A percentile compares a stretch with the other conserved stretches of the same genome.
phyloP scores from a whole-genome alignment of 2,797 vertebrate species.

The Crax fasciolata region DNA sequence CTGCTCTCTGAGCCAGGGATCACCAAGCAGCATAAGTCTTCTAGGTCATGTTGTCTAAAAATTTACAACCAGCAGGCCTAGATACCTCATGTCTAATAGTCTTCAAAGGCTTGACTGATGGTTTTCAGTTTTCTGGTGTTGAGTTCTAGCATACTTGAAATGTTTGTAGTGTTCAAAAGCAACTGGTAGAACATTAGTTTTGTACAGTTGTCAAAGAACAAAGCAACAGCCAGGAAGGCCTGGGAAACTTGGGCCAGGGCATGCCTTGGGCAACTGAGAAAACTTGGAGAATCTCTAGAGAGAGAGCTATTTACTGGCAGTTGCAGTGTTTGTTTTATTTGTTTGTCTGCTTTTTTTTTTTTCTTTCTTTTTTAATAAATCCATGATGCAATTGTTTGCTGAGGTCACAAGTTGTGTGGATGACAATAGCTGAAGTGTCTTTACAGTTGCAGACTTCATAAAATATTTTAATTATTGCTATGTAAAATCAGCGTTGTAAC shows the following conservation, averaged over 20 bases:
- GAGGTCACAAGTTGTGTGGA: not conserved
- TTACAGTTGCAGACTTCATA: not conserved
- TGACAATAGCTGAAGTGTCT: not conserved
- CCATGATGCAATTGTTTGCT: not conserved
- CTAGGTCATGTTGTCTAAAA: not conserved
- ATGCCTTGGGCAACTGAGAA: not conserved
- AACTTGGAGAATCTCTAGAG: not conserved
- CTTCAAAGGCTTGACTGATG: not conserved
- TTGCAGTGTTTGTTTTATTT: not conserved
- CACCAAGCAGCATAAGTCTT: not conserved
- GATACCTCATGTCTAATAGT: not conserved
- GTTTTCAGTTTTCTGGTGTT: not conserved
- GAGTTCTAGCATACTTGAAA: not conserved
- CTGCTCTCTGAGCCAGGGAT: not conserved
- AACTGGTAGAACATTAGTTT: slow-evolving; percentile 1
- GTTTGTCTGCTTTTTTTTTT: not conserved
- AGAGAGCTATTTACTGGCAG: not conserved
- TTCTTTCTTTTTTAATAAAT: not conserved
- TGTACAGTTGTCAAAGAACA: not conserved
- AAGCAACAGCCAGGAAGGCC: slow-evolving; percentile 2
- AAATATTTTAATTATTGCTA: not conserved
- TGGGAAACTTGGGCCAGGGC: not conserved
- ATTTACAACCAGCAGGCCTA: not conserved
- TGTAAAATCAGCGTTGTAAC: not conserved
- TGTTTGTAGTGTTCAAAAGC: not conserved